A percentile compares a stretch with the other conserved stretches of the same genome.
Conservation (phyloP, 2,113 vertebrate species). For the Mesoclemmys tuberculata region DNA sequence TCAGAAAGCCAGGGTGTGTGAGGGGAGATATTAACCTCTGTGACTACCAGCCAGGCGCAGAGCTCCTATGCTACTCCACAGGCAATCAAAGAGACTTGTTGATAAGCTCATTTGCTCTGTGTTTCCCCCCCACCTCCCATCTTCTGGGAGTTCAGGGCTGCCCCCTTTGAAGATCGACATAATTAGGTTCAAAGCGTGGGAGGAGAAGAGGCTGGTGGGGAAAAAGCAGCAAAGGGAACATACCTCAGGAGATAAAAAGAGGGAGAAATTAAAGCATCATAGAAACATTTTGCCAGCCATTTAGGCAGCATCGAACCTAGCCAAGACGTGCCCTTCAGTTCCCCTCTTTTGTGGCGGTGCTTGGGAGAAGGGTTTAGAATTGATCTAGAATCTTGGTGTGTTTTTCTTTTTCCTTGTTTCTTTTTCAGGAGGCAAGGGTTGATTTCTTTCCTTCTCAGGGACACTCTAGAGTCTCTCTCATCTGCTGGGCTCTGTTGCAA, state of each 20-base stretch:
- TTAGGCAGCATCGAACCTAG: neutral
- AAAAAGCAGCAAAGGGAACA: neutral
- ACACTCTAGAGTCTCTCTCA: neutral
- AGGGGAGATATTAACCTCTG: neutral
- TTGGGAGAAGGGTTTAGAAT: neutral
- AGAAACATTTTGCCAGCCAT: neutral
- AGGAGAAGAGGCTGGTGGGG: neutral
- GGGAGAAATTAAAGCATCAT: neutral
- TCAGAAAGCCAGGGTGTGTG: neutral
- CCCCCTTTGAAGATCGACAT: conserved; percentile 10
- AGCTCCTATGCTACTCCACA: neutral
- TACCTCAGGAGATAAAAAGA: neutral
- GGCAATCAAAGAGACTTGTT: neutral
- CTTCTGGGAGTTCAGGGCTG: neutral
- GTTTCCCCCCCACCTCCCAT: neutral
- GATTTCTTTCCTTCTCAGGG: neutral
- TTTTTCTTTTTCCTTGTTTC: neutral
- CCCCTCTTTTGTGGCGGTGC: neutral
- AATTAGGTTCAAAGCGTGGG: neutral
- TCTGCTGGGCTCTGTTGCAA: neutral
- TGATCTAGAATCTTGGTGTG: neutral
- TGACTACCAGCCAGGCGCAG: neutral
- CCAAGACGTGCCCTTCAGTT: neutral
- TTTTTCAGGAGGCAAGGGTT: neutral
- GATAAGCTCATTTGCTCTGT: neutral